Conservation (phyloP, 2,113 vertebrate species). For the Accipiter cooperii region DNA sequence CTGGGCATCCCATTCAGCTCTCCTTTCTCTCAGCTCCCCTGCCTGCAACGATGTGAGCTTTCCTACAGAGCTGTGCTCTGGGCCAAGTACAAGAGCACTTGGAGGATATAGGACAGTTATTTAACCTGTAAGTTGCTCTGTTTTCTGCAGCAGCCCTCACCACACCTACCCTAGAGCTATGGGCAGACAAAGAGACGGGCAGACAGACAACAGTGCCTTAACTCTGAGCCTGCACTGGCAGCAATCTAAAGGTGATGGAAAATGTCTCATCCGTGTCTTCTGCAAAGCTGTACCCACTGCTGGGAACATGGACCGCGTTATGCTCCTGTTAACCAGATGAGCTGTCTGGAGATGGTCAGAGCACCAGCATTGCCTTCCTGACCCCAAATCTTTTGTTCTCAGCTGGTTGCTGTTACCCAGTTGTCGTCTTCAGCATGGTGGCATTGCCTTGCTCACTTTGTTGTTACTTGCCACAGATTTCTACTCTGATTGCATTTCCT, state of each 20-base stretch:
- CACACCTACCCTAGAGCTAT: not conserved
- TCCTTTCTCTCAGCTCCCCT: not conserved
- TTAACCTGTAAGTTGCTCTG: not conserved
- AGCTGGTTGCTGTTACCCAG: not conserved
- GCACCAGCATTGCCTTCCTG: not conserved
- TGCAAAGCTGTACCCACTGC: not conserved
- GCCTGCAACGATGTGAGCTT: not conserved
- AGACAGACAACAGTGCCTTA: not conserved
- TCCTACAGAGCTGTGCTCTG: not conserved
- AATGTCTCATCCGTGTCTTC: not conserved
- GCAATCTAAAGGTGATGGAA: not conserved
- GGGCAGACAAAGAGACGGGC: not conserved
- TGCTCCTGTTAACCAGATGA: not conserved
- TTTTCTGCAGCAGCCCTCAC: not conserved
- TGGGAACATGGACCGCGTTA: rapidly evolving
- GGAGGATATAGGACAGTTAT: not conserved
- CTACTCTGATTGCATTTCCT: not conserved
- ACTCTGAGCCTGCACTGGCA: not conserved
- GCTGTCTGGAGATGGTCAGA: not conserved
- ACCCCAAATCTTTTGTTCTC: not conserved
- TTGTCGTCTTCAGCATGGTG: not conserved
- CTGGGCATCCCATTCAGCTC: not conserved
- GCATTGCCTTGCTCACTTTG: not conserved
- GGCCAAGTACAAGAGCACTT: not conserved
- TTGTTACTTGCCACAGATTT: not conserved